Evolutionary conservation across 2,797 vertebrate species (phyloP), one percentile per base, ranked within the genome.

Genomic region (Diceros bicornis): DNA sequence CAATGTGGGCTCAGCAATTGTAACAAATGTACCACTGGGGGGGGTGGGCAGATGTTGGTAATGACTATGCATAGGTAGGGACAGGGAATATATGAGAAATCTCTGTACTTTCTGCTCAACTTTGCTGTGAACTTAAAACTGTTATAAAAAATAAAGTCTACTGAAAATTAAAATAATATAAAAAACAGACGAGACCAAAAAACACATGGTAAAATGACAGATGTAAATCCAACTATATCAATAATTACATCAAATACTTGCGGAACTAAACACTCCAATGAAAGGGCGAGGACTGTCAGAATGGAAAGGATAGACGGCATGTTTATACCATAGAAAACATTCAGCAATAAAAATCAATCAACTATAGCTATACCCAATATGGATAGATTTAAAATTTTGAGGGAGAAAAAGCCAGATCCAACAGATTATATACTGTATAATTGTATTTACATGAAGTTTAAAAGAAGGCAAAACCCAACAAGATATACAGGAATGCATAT

Each of bases 381-480:
- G 27, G 29, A 83, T 84, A 20, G 72, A 93, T 86, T 71, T 81
- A 72, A 85, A 86, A 64, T 74, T 59, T 41, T 92, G 74, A 89
- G 18, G 7, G 50, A 77, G 23, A 85, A 91, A 91, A 84, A 64
- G 27, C 21, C 68, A 71, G 69, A 57, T 27, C 21, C 27, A 91
- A 89, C 52, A 84, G 74, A 72, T 74, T 68, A 55, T 27, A 55
- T 69, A 78, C 21, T 81, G 20, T 41, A 71, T 55, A 81, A 75
- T 0, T 44, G 57, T 59, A 82, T 44, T 55, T 91, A 59, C 9
- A 32, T 61, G 21, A 83, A 59, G n/a, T 79, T 94, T 78, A 88
- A 96, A 89, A 91, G 17, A 88, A 88, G 44, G 50, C 29, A 97
- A 85, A 96, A 89, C 7, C 18, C 29, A 89, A 37, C 18, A n/a